phyloP scores from a whole-genome alignment of 2,888 invertebrate species.

The Amblyjoppa proteus region DNA sequence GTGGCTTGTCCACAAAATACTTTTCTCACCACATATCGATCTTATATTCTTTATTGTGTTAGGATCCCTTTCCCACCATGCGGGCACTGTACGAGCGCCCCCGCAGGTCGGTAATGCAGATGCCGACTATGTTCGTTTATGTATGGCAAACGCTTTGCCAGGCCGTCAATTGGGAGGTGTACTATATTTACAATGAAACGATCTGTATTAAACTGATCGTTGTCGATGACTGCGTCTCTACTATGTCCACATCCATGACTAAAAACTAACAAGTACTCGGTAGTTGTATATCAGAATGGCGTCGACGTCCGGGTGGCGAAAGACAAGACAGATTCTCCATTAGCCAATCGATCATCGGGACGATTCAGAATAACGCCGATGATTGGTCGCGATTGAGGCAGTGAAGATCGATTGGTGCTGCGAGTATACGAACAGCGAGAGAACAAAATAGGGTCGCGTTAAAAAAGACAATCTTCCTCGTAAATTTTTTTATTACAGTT shows the following conservation, averaged over 20 bases:
- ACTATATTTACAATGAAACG: not conserved
- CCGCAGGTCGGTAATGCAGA: not conserved
- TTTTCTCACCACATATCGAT: not conserved
- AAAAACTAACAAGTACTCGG: not conserved
- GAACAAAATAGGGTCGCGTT: not conserved
- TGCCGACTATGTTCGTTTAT: not conserved
- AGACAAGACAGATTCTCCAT: not conserved
- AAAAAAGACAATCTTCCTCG: not conserved
- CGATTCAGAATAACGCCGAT: conserved; percentile 16
- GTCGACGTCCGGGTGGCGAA: not conserved
- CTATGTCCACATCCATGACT: not conserved
- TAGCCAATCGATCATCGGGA: not conserved
- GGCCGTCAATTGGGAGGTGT: not conserved
- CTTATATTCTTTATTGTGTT: not conserved
- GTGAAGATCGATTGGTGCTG: conserved; percentile 11
- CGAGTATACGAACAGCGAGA: not conserved
- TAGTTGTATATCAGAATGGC: not conserved
- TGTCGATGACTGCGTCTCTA: not conserved
- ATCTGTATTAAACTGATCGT: not conserved
- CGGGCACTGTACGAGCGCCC: not conserved
- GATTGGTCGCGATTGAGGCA: conserved; percentile 15
- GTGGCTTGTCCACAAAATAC: not conserved
- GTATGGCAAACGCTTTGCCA: not conserved
- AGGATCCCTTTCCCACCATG: not conserved
- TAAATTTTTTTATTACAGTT: not conserved